Evolutionary conservation across 1,140 invertebrate species (phyloP).

Genomic region (Hypothenemus hampei): DNA sequence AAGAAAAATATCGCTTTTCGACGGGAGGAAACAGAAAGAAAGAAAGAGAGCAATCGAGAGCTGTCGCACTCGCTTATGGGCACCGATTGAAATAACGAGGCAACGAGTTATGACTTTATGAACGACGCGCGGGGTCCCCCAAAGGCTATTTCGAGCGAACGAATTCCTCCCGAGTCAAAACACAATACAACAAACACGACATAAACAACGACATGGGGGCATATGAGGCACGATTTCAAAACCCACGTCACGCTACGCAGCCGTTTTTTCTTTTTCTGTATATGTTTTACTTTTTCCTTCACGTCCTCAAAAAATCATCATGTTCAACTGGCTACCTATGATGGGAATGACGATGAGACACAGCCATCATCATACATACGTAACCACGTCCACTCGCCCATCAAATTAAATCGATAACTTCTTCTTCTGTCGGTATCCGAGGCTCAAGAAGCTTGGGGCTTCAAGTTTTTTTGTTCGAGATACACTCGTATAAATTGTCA

Average conservation of each 20-base stretch:
- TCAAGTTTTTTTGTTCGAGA: conserved; percentile 22
- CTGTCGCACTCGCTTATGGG: too few relatives aligned
- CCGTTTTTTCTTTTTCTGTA: too few relatives aligned
- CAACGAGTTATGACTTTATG: conserved; percentile 27
- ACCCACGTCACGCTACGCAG: too few relatives aligned
- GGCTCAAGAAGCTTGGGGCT: conserved; percentile 21
- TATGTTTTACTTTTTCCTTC: too few relatives aligned
- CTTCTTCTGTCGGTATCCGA: conserved; percentile 24
- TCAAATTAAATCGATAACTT: conserved; percentile 30
- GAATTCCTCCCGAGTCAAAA: conserved; percentile 27
- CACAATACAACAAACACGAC: conserved; percentile 40
- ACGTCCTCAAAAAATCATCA: too few relatives aligned
- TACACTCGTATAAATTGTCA: conserved; percentile 43
- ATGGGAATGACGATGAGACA: conserved; percentile 18
- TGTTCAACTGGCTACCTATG: too few relatives aligned
- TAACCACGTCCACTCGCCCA: too few relatives aligned
- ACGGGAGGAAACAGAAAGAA: too few relatives aligned
- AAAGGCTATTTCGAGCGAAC: conserved; percentile 24
- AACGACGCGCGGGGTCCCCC: too few relatives aligned
- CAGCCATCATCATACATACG: conserved; percentile 15
- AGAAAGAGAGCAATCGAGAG: too few relatives aligned
- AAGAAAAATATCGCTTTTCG: too few relatives aligned
- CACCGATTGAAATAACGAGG: conserved; percentile 23
- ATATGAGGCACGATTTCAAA: conserved; percentile 42
- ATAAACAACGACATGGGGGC: conserved; percentile 38